Conservation (phyloP, 1,140 invertebrate species). For the Anoplolepis gracilipes region DNA sequence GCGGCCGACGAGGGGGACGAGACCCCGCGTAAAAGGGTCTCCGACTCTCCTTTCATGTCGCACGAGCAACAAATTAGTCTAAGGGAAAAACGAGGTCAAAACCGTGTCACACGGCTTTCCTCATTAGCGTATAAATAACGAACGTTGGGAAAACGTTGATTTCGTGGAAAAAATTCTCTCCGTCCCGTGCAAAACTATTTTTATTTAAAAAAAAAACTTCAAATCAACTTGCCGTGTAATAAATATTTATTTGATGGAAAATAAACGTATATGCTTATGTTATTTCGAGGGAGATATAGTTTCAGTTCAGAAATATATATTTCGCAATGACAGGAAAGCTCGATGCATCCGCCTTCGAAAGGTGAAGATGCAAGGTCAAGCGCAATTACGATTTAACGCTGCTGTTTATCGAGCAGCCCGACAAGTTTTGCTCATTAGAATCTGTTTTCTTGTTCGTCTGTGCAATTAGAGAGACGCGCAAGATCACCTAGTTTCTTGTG, state of each 20-base stretch:
- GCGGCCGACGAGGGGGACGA: neutral
- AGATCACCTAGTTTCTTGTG: neutral
- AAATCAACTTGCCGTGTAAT: too few species aligned
- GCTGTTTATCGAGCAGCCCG: neutral
- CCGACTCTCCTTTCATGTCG: slow-evolving; percentile 17
- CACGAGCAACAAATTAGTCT: slow-evolving; percentile 40
- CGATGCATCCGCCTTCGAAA: neutral
- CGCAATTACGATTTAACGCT: slow-evolving; percentile 23
- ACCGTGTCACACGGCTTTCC: neutral
- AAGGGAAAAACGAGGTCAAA: neutral
- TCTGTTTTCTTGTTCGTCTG: neutral
- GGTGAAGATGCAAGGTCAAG: slow-evolving; percentile 7
- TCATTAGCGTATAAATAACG: neutral
- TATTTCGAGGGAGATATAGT: neutral
- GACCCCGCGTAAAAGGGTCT: neutral
- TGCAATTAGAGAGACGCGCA: slow-evolving; percentile 12
- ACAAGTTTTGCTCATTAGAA: slow-evolving; percentile 29
- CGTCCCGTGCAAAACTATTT: too few species aligned
- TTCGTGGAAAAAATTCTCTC: neutral
- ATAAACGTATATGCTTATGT: neutral
- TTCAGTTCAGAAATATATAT: neutral
- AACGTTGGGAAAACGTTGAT: neutral
- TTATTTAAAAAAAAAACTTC: too few species aligned
- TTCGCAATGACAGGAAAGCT: neutral
- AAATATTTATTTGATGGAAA: neutral